phyloP scores from a whole-genome alignment of 2,888 invertebrate species.

The Artemia sinica region DNA sequence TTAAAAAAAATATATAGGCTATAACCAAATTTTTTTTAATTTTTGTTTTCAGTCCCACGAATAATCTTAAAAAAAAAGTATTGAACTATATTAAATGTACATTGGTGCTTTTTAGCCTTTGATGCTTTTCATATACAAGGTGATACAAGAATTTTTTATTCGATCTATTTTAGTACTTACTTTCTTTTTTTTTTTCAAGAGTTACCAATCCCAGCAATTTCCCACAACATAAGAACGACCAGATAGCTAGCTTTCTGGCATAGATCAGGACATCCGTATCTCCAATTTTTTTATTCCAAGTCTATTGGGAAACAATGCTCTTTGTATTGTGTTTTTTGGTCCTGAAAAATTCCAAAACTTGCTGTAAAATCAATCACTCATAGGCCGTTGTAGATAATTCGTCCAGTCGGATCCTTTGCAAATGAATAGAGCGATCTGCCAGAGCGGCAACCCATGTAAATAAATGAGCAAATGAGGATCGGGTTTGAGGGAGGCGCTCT shows the following conservation, averaged over 20 bases:
- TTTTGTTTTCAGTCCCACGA: too few relatives aligned
- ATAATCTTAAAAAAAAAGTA: too few relatives aligned
- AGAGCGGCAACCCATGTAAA: background rate
- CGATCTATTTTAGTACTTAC: too few relatives aligned
- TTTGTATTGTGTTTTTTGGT: conserved; percentile 30
- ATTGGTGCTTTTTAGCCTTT: too few relatives aligned
- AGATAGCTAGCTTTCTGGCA: conserved; percentile 48
- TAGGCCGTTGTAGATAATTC: background rate
- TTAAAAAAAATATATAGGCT: too few relatives aligned
- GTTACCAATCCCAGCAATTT: conserved; percentile 29
- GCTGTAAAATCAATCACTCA: background rate
- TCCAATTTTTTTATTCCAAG: conserved; percentile 62
- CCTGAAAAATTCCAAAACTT: conserved; percentile 22
- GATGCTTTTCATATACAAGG: too few relatives aligned
- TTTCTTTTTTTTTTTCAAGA: too few relatives aligned
- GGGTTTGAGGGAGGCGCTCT: too few relatives aligned
- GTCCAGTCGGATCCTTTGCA: background rate
- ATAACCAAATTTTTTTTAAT: too few relatives aligned
- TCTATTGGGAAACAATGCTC: conserved; percentile 44
- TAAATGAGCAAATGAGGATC: too few relatives aligned
- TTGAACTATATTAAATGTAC: too few relatives aligned
- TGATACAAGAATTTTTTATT: too few relatives aligned
- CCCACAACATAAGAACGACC: conserved; percentile 42
- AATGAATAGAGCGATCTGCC: background rate
- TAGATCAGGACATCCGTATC: conserved; percentile 43